Conservation (phyloP, 2,113 vertebrate genomes). For the Eretmochelys imbricata region DNA sequence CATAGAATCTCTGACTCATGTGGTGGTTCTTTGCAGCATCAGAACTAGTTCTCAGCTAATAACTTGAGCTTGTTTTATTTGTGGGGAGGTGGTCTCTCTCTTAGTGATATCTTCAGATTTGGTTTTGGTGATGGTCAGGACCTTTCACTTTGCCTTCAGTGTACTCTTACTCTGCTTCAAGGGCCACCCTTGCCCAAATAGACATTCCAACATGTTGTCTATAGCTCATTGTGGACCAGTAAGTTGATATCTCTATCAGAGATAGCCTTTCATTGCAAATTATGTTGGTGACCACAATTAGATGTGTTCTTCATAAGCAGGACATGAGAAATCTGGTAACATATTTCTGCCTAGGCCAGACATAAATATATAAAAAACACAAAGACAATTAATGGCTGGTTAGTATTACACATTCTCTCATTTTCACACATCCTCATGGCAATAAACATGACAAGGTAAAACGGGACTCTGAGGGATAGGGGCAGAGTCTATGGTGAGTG, state of each 20-base stretch:
- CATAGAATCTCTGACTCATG: background rate
- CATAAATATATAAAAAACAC: background rate
- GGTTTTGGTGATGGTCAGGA: background rate
- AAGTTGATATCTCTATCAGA: background rate
- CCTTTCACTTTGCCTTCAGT: background rate
- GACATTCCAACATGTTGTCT: background rate
- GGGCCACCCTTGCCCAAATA: too few species aligned
- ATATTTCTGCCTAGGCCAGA: background rate
- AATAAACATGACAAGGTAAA: background rate
- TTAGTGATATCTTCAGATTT: background rate
- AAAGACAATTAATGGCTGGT: background rate
- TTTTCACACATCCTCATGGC: background rate
- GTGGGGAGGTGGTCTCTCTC: background rate
- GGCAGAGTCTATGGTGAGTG: background rate
- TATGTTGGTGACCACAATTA: background rate
- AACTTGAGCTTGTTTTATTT: background rate
- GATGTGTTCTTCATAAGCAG: background rate
- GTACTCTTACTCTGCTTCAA: background rate
- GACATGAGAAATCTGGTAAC: background rate
- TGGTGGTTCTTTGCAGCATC: background rate
- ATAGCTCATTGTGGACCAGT: background rate
- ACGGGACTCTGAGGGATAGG: background rate
- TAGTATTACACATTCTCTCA: background rate
- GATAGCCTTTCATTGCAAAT: background rate
- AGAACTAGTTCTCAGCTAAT: background rate